These are phyloP conservation scores for Lottia scabra DNA, from an alignment of 2,888 invertebrate species.

Conservation along the genomic window DNA sequence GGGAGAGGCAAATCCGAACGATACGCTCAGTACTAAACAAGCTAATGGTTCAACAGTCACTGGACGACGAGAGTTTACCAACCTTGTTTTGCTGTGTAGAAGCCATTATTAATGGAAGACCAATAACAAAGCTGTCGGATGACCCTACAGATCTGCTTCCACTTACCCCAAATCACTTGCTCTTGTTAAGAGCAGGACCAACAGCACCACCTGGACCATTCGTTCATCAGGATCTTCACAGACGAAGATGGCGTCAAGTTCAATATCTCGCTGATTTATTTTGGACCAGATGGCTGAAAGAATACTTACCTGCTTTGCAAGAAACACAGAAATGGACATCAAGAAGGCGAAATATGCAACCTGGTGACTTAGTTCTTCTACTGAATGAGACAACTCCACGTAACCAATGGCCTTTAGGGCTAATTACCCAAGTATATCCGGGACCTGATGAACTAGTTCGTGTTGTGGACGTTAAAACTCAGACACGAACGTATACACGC, in stretches of 20 bases:
- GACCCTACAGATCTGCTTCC: constrained; percentile 20
- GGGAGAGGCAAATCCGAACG: constrained; percentile 8
- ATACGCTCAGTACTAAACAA: constrained; percentile 8
- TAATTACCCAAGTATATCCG: constrained; percentile 1
- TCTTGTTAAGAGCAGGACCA: constrained; percentile 10
- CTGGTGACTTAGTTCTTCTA: constrained; percentile 16
- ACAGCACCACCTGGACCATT: constrained; percentile 9
- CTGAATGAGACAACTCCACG: constrained; percentile 3
- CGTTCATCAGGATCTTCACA: background rate
- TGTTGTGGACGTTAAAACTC: background rate
- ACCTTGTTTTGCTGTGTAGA: constrained; percentile 33
- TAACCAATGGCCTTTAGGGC: constrained; percentile 14
- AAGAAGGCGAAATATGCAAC: background rate
- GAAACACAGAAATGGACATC: constrained; percentile 12
- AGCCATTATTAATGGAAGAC: constrained; percentile 29
- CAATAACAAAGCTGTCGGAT: constrained; percentile 28
- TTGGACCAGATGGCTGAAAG: constrained; percentile 13
- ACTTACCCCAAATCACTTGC: constrained; percentile 29
- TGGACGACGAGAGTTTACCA: constrained; percentile 27
- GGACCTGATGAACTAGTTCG: constrained; percentile 15
- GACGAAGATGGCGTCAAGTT: too few species aligned
- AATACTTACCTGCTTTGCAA: constrained; percentile 14
- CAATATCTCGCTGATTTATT: constrained; percentile 22
- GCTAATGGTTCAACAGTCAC: background rate
- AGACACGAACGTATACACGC: too few species aligned